Evolutionary conservation across 2,888 invertebrate genomes (phyloP), one percentile per base, ranked within the genome.

Genomic region (Napeogenes inachia): DNA sequence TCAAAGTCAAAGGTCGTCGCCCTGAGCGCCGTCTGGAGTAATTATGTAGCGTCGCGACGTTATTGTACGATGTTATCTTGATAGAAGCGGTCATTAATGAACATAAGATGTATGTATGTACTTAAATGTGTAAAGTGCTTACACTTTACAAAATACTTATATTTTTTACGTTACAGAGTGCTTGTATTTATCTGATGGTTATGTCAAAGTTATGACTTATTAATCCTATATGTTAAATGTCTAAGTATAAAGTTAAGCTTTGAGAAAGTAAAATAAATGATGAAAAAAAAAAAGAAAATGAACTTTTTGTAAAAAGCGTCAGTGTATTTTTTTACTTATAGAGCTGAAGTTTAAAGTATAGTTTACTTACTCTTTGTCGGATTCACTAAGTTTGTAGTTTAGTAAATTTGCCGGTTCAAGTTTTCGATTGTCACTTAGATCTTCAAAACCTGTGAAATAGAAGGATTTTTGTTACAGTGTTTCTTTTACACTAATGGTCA

Each of bases 1-100:
- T 89, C 89, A 89, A 89, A 89, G 89, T 89, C 89, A 83, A 78
- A 79, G 88, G 87, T 86, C 88, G 83, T 73, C 79, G 87, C 66
- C 82, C 85, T 73, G 42, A 42, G 64, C 76, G 76, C 75, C 77
- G 81, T 80, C 87, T 85, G 76, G 80, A 71, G 75, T 87, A 87
- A 89, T 89, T 89, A 87, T 81, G 80, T 81, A 82, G 86, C 78
- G 84, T 80, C 81, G 79, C 79, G 80, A 77, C 79, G 72, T 70
- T 56, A 63, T 60, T 62, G 61, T 54, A 57, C 58, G 62, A 65
- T 59, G 66, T 60, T 67, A 59, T 59, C 50, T 58, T 65, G 60
- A 56, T 64, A 60, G 21, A 42, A 42, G 10, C 42, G 42, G 10
- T 10, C 3, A 42, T 42, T 42, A 10, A 42, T 42, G 2, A 10